Percentiles rank a stretch among this genome's conserved stretches.
Conservation (phyloP, 53 echinoderm and acorn worm genomes). For the Glandiceps talaboti region DNA sequence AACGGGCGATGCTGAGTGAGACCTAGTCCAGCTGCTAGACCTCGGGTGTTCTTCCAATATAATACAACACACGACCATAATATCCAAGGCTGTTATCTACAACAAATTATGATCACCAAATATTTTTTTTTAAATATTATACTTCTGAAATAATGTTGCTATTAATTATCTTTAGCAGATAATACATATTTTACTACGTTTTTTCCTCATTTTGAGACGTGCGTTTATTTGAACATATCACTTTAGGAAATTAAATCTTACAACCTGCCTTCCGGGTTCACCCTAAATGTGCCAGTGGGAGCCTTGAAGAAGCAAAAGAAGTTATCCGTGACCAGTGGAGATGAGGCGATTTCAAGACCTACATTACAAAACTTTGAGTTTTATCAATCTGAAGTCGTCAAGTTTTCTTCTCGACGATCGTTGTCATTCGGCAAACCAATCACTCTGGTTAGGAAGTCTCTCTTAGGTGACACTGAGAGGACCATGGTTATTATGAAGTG, state of each 20-base stretch:
- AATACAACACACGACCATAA: too few species aligned
- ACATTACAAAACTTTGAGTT: not conserved
- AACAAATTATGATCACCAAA: too few species aligned
- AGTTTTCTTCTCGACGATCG: not conserved
- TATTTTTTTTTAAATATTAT: too few species aligned
- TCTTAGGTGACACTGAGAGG: not conserved
- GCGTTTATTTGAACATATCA: too few species aligned
- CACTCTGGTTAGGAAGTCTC: not conserved
- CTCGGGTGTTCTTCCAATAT: too few species aligned
- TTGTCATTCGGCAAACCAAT: not conserved
- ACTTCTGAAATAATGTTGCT: too few species aligned
- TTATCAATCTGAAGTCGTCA: not conserved
- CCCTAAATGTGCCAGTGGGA: not conserved
- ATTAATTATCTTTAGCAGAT: too few species aligned
- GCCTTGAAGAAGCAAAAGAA: not conserved
- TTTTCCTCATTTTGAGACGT: too few species aligned
- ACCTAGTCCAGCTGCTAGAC: too few species aligned
- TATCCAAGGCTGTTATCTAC: too few species aligned
- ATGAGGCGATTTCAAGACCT: not conserved
- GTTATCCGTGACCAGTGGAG: not conserved
- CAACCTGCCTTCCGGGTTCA: not conserved
- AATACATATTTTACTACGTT: too few species aligned
- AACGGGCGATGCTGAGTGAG: too few species aligned
- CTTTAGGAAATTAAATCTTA: not conserved
- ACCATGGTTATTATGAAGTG: not conserved